phyloP scores from a whole-genome alignment of 2,113 vertebrate genomes.

The Probosciger aterrimus region DNA sequence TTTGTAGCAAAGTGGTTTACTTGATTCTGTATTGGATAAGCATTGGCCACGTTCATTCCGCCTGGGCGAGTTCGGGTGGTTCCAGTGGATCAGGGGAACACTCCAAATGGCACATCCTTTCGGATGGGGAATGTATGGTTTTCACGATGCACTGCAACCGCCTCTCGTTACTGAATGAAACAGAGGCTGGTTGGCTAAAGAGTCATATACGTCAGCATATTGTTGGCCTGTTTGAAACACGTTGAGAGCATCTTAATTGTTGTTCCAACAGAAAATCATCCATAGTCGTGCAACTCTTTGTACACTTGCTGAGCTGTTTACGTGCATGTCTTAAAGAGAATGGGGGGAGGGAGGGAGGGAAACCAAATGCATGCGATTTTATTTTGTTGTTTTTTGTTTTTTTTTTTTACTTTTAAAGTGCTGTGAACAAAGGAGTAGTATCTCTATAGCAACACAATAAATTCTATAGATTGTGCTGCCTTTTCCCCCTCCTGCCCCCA shows the following conservation, averaged over 20 bases:
- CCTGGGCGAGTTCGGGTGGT: conserved; percentile 54
- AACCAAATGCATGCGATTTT: conserved; percentile 78
- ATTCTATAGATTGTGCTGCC: not conserved
- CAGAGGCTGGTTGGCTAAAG: conserved; percentile 68
- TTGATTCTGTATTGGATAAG: conserved; percentile 72
- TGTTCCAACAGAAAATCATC: conserved; percentile 72
- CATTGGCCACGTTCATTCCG: conserved; percentile 63
- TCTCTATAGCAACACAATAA: conserved; percentile 78
- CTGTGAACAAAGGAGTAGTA: conserved; percentile 72
- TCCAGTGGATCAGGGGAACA: conserved; percentile 67
- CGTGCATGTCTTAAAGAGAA: conserved; percentile 71
- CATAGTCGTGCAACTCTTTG: conserved; percentile 69
- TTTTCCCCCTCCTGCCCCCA: not conserved
- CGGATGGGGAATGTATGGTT: conserved; percentile 62
- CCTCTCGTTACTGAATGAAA: conserved; percentile 59
- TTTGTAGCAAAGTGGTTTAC: conserved; percentile 73
- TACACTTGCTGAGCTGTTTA: conserved; percentile 69
- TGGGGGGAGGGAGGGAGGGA: conserved; percentile 30
- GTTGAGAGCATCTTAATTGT: conserved; percentile 69
- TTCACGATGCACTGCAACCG: conserved; percentile 58
- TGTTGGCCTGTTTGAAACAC: conserved; percentile 71
- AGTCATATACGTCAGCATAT: conserved; percentile 74
- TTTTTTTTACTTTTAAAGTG: conserved; percentile 61
- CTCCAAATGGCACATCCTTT: conserved; percentile 65
- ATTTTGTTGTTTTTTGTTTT: conserved; percentile 54